Conservation (phyloP, 1,140 invertebrate species). For the Formica exsecta region DNA sequence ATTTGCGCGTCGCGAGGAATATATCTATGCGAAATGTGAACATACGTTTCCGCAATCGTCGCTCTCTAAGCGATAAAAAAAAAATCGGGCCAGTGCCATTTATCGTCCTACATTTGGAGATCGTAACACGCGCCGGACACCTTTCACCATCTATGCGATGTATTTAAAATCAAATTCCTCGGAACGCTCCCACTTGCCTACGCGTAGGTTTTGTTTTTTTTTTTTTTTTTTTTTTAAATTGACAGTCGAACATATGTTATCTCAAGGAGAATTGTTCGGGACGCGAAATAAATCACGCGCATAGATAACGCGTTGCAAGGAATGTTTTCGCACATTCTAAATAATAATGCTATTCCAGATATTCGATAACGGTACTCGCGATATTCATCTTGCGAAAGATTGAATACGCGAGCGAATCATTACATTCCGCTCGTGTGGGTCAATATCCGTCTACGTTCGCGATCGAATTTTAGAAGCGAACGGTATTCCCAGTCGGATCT, state of each 20-base stretch:
- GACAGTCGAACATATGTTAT: background rate
- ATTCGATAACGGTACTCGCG: slow-evolving; percentile 13
- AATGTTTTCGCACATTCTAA: background rate
- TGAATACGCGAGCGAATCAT: slow-evolving; percentile 2
- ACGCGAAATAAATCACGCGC: background rate
- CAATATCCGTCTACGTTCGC: slow-evolving; percentile 21
- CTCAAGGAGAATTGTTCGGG: background rate
- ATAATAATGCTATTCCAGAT: background rate
- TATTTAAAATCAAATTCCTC: slow-evolving; percentile 66
- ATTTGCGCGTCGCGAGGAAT: background rate
- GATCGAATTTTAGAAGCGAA: slow-evolving; percentile 28
- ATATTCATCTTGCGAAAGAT: slow-evolving; percentile 14
- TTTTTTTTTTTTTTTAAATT: background rate
- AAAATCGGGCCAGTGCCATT: slow-evolving; percentile 71
- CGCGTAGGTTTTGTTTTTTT: background rate
- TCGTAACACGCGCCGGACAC: slow-evolving; percentile 51
- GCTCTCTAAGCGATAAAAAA: slow-evolving; percentile 18
- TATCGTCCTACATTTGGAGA: slow-evolving; percentile 71
- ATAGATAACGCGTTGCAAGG: background rate
- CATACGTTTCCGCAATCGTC: background rate
- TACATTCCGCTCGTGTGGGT: background rate
- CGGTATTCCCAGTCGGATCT: background rate
- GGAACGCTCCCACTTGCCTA: slow-evolving; percentile 31
- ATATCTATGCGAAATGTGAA: background rate
- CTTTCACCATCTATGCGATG: slow-evolving; percentile 73